Evolutionary conservation across 2,113 vertebrate species (phyloP).

Genomic region (Marmota monax): DNA sequence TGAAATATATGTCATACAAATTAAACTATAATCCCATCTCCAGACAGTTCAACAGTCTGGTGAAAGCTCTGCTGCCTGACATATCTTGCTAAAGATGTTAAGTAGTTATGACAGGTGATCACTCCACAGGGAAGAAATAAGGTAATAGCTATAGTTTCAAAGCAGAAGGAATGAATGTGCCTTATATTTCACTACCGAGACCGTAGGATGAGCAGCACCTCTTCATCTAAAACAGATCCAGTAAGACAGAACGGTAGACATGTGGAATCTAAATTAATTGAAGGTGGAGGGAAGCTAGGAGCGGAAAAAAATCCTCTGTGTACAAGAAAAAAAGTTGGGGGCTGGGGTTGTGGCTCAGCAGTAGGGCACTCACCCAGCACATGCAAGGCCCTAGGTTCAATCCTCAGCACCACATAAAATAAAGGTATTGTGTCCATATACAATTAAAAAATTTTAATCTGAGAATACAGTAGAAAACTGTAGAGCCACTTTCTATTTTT

Average conservation of each 20-base stretch:
- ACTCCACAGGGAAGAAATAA: background rate
- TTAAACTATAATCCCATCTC: background rate
- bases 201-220: background rate
- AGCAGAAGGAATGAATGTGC: background rate
- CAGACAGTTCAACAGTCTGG: background rate
- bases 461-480: background rate
- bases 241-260: background rate
- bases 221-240: background rate
- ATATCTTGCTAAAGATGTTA: background rate
- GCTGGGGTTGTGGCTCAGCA: too few relatives aligned
- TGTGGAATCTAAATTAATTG: background rate
- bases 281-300: background rate
- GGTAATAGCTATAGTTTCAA: background rate
- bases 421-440: too few relatives aligned
- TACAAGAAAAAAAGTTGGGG: background rate
- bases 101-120: background rate
- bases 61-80: background rate
- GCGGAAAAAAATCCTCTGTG: background rate
- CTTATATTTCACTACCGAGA: background rate
- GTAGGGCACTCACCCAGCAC: too few relatives aligned
- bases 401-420: too few relatives aligned
- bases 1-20: background rate
- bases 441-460: background rate
- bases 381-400: too few relatives aligned
- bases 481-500: background rate